phyloP scores from a whole-genome alignment of 2,797 vertebrate species.

The Tragelaphus oryx region DNA sequence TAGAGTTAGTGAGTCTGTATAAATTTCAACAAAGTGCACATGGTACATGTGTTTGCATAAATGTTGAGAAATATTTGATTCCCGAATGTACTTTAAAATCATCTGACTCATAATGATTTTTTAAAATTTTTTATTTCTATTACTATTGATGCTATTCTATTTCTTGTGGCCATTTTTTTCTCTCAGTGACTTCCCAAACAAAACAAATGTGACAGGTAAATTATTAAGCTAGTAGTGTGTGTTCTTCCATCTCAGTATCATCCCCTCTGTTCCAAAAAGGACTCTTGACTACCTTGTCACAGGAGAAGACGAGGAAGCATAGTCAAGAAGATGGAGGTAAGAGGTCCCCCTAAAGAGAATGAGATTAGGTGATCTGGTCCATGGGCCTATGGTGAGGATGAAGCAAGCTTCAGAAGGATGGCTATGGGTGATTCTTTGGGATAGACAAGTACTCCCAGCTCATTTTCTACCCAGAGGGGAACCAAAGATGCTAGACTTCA shows the following conservation, averaged over 20 bases:
- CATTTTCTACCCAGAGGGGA: not conserved
- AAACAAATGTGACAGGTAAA: not conserved
- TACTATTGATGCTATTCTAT: not conserved
- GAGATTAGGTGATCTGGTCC: not conserved
- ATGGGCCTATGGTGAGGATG: not conserved
- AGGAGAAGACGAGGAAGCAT: not conserved
- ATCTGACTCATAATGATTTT: not conserved
- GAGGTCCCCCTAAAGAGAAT: not conserved
- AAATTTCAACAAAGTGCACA: not conserved
- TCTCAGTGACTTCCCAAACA: not conserved
- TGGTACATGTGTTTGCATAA: not conserved
- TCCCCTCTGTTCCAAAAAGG: not conserved
- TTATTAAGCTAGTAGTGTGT: not conserved
- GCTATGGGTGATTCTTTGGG: not conserved
- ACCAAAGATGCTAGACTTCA: not conserved
- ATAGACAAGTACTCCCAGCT: not conserved
- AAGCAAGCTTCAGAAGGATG: not conserved
- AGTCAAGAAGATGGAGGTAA: not conserved
- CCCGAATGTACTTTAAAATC: not conserved
- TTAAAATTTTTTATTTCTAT: accelerated
- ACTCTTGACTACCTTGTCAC: not conserved
- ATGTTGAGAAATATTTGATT: not conserved
- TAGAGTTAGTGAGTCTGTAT: not conserved
- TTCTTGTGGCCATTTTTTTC: not conserved
- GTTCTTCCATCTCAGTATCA: not conserved